Evolutionary conservation across 1,140 invertebrate species (phyloP).

Genomic region (Cydia splendana): DNA sequence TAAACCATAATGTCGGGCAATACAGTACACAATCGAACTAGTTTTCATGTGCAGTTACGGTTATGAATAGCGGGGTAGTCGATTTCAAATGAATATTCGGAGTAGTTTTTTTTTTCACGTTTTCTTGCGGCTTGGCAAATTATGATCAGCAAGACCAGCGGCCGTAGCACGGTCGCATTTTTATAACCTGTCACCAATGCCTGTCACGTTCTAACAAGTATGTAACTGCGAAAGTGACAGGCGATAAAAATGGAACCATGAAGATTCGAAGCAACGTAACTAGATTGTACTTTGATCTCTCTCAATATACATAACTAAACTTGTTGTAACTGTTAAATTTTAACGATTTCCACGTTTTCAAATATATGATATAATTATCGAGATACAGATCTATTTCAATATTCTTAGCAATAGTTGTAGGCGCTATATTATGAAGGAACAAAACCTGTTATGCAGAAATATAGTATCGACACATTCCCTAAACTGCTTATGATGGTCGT

Average conservation of each 20-base stretch:
- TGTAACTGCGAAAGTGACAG: too few relatives aligned
- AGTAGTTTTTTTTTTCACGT: not conserved
- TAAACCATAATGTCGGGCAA: too few relatives aligned
- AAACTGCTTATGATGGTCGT: not conserved
- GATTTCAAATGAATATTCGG: too few relatives aligned
- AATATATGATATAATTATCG: constrained; percentile 37
- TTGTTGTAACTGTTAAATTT: constrained; percentile 69
- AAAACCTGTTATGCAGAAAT: constrained; percentile 21
- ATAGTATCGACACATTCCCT: constrained; percentile 59
- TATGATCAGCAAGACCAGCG: not conserved
- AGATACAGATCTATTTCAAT: constrained; percentile 33
- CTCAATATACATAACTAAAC: constrained; percentile 39
- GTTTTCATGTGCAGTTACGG: too few relatives aligned
- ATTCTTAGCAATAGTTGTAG: constrained; percentile 40
- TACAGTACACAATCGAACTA: too few relatives aligned
- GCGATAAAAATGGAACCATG: too few relatives aligned
- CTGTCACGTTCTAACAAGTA: too few relatives aligned
- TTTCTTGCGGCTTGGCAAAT: not conserved
- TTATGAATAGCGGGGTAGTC: too few relatives aligned
- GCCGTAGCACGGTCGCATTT: too few relatives aligned
- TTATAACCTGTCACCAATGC: too few relatives aligned
- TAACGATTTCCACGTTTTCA: constrained; percentile 58
- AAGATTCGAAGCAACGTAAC: constrained; percentile 41
- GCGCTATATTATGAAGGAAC: not conserved
- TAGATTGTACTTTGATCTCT: constrained; percentile 38